A percentile compares a stretch with the other conserved stretches of the same genome.
These are phyloP conservation scores for Drosophila truncata DNA, from an alignment of 1,140 invertebrate genomes.

Conservation along the genomic window DNA sequence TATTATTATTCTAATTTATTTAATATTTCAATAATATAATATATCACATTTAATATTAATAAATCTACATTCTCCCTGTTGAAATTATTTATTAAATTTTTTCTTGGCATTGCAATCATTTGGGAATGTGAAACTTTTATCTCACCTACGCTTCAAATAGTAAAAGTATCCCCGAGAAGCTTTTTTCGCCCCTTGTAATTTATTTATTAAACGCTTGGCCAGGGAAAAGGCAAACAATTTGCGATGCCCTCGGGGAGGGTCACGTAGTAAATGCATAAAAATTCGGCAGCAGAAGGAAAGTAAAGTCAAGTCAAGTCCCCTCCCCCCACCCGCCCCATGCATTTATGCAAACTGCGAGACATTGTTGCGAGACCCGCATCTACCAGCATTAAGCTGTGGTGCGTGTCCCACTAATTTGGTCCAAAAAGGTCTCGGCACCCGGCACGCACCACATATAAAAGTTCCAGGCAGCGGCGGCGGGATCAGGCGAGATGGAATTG, in stretches of 20 bases:
- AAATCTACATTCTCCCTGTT: neutral
- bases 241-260: slow-evolving; percentile 22
- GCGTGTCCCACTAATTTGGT: slow-evolving; percentile 71
- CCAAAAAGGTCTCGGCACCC: slow-evolving; percentile 39
- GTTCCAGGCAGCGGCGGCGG: slow-evolving; percentile 28
- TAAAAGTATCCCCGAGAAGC: slow-evolving; percentile 15
- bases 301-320: slow-evolving; percentile 25
- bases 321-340: too few species aligned
- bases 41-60: neutral
- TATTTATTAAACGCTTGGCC: slow-evolving; percentile 75
- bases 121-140: slow-evolving; percentile 8
- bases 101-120: neutral
- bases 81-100: neutral
- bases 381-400: slow-evolving; percentile 46
- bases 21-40: neutral
- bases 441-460: slow-evolving; percentile 73
- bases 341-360: slow-evolving; percentile 68
- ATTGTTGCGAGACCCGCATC: slow-evolving; percentile 33
- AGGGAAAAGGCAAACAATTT: slow-evolving; percentile 38
- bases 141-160: slow-evolving; percentile 17
- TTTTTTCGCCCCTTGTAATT: slow-evolving; percentile 44
- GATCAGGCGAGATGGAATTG: slow-evolving; percentile 53
- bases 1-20: too few species aligned
- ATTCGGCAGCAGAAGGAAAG: slow-evolving; percentile 59
- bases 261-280: slow-evolving; percentile 76